Percentiles rank a stretch among this genome's conserved stretches.
Evolutionary conservation across 2,113 vertebrate species (phyloP).

Genomic region (Megalops atlanticus): DNA sequence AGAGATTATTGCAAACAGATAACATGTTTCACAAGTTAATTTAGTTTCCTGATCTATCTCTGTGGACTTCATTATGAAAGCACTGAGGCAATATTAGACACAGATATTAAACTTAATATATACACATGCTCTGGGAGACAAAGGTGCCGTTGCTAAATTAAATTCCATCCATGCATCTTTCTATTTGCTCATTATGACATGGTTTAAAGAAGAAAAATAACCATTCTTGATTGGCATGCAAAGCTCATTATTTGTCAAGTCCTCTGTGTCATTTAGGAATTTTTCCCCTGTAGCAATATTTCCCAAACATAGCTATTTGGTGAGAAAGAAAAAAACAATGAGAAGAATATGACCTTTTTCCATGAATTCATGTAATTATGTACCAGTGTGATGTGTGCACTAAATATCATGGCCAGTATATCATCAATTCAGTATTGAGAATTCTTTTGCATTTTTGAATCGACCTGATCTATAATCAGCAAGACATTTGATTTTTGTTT

Average conservation of each 20-base stretch:
- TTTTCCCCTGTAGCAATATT: neutral
- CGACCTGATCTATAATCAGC: neutral
- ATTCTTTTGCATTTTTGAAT: neutral
- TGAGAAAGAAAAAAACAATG: neutral
- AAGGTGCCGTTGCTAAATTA: constrained; percentile 31
- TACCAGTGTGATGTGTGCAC: neutral
- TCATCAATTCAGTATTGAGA: neutral
- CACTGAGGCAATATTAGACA: constrained; percentile 40
- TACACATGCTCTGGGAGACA: constrained; percentile 35
- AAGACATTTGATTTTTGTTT: neutral
- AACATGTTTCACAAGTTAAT: constrained; percentile 37
- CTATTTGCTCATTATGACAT: constrained; percentile 27
- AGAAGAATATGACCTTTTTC: neutral
- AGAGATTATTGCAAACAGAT: constrained; percentile 40
- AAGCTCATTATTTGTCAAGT: constrained; percentile 5
- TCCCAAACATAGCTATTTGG: neutral
- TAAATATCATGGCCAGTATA: neutral
- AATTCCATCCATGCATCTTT: constrained; percentile 32
- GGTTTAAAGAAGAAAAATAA: constrained; percentile 9
- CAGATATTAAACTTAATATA: constrained; percentile 45
- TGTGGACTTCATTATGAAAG: constrained; percentile 43
- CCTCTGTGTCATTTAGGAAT: neutral
- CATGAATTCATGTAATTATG: constrained; percentile 2
- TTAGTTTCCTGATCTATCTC: constrained; percentile 35
- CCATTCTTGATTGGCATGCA: constrained; percentile 28